A percentile compares a stretch with the other conserved stretches of the same genome.
Evolutionary conservation across 2,888 invertebrate species (phyloP).

Genomic region (Machimus rusticus): DNA sequence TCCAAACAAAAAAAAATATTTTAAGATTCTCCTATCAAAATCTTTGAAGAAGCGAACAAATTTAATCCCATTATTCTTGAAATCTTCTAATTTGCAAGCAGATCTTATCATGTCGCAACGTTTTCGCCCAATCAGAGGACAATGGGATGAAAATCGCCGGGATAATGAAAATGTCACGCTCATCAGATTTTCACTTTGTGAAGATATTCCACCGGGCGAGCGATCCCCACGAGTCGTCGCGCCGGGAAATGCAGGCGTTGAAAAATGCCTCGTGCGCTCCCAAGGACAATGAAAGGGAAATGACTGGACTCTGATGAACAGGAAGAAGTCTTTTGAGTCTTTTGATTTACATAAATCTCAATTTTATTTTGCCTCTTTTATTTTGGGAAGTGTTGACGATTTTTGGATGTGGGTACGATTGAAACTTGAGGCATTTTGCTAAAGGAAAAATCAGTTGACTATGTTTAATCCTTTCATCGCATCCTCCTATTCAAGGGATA

Average conservation of each 20-base stretch:
- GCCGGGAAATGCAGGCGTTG: slow-evolving; percentile 22
- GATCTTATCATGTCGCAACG: slow-evolving; percentile 3
- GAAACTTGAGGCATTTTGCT: not conserved
- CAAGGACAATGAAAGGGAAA: slow-evolving; percentile 1
- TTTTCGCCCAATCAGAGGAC: not conserved
- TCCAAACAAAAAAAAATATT: not conserved
- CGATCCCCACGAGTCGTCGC: not conserved
- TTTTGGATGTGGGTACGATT: not conserved
- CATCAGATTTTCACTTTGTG: slow-evolving; percentile 29
- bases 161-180: slow-evolving; percentile 43
- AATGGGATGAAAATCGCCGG: slow-evolving; percentile 33
- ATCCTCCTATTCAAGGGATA: not conserved
- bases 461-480: not conserved
- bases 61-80: slow-evolving; percentile 19
- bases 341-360: slow-evolving; percentile 15
- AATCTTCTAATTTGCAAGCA: slow-evolving; percentile 5
- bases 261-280: slow-evolving; percentile 3
- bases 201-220: not conserved
- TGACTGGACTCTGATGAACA: not conserved
- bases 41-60: slow-evolving; percentile 21
- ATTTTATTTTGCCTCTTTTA: not conserved
- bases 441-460: not conserved
- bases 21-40: not conserved
- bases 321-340: not conserved
- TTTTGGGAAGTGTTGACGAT: not conserved